These are phyloP conservation scores for Sminthurinus aureus DNA, from an alignment of 2,888 invertebrate genomes.

Conservation along the genomic window DNA sequence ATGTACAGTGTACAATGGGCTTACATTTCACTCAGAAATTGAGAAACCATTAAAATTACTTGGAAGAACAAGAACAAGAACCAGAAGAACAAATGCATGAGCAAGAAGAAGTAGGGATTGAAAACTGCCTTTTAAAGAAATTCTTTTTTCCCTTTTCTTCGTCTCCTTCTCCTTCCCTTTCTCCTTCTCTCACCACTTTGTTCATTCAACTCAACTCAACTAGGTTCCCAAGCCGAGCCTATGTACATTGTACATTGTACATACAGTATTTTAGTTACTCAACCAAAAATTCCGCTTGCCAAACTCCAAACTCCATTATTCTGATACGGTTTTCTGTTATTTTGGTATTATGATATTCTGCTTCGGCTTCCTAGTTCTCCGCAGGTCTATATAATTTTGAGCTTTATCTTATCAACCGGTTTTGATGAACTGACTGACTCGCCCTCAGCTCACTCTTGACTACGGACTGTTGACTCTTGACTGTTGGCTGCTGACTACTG, in stretches of 20 bases:
- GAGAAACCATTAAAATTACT: not conserved
- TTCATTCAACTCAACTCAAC: no score
- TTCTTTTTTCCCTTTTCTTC: not conserved
- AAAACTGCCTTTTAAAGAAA: conserved; percentile 2
- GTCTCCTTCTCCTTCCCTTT: not conserved
- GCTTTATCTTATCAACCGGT: not conserved
- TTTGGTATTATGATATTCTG: not conserved
- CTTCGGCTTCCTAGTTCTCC: not conserved
- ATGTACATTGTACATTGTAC: no score
- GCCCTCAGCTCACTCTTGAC: not conserved
- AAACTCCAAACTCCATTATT: no score
- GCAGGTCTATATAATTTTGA: not conserved
- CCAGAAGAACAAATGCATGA: not conserved
- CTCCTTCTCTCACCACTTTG: not conserved
- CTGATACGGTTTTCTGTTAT: no score
- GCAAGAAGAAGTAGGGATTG: not conserved
- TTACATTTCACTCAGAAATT: not conserved
- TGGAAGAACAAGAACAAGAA: no score
- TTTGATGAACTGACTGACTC: not conserved
- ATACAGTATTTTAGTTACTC: no score
- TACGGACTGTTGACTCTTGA: no score
- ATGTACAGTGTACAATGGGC: no score
- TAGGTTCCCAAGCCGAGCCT: no score
- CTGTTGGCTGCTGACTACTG: no score
- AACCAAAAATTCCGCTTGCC: no score